A percentile compares a stretch with the other conserved stretches of the same genome.
phyloP scores from a whole-genome alignment of 1,140 invertebrate genomes.

The Drosophila prosaltans region DNA sequence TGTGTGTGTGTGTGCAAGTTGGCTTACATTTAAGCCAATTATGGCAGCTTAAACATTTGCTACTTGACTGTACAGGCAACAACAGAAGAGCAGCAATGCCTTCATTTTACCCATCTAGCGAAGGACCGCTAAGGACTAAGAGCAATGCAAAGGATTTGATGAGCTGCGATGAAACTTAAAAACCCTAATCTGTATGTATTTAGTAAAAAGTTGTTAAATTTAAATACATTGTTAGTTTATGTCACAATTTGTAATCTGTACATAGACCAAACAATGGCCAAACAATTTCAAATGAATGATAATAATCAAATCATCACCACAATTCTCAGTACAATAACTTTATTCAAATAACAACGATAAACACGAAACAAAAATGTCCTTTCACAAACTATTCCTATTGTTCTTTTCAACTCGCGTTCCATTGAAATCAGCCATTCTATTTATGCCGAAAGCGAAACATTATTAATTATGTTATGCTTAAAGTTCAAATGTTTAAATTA shows the following conservation, averaged over 20 bases:
- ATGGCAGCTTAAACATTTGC: conserved; percentile 35
- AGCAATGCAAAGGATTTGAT: conserved; percentile 1
- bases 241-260: background rate
- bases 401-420: background rate
- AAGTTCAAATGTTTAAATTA: too few relatives aligned
- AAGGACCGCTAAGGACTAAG: background rate
- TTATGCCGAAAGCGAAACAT: conserved; percentile 1
- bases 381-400: background rate
- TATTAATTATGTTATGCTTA: background rate
- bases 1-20: conserved; percentile 31
- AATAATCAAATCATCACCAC: conserved; percentile 7
- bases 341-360: background rate
- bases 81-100: background rate
- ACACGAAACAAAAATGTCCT: background rate
- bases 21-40: conserved; percentile 63
- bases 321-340: background rate
- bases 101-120: background rate
- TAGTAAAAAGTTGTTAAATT: conserved; percentile 4
- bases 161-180: conserved; percentile 12
- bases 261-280: background rate
- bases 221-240: conserved; percentile 2
- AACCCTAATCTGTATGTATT: conserved; percentile 2
- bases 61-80: conserved; percentile 3
- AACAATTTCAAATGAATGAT: conserved; percentile 1
- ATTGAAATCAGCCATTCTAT: background rate